Evolutionary conservation across 2,888 invertebrate species (phyloP).

Genomic region (Nomada fucata): DNA sequence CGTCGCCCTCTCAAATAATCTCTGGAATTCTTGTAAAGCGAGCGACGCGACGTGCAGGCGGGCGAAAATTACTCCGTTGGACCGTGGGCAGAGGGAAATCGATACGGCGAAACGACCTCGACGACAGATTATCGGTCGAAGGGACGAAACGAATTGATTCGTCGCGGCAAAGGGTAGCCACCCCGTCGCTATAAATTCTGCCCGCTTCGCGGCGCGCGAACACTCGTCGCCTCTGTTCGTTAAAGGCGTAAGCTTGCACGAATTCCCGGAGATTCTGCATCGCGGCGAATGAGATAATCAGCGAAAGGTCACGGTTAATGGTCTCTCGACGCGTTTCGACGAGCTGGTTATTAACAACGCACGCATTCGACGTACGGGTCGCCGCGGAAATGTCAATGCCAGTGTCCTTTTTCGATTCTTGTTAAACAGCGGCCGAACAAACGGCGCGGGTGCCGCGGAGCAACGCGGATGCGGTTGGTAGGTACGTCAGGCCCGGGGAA

Average conservation of each 20-base stretch:
- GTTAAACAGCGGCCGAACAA: background rate
- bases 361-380: background rate
- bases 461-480: background rate
- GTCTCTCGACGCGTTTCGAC: conserved; percentile 34
- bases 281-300: background rate
- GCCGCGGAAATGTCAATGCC: background rate
- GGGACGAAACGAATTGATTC: background rate
- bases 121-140: conserved; percentile 14
- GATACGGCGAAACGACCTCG: conserved; percentile 19
- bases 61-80: background rate
- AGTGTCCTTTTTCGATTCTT: background rate
- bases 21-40: too few species aligned
- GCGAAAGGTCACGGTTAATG: conserved; percentile 63
- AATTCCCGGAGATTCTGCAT: background rate
- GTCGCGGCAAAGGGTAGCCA: background rate
- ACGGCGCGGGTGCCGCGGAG: background rate
- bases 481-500: background rate
- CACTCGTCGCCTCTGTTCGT: conserved; percentile 15
- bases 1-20: too few species aligned
- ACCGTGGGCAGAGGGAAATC: background rate
- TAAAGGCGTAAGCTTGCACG: background rate
- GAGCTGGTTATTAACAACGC: conserved; percentile 54
- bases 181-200: conserved; percentile 6
- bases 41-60: too few species aligned
- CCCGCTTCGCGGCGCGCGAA: background rate